Percentiles rank a stretch among this genome's conserved stretches.
Evolutionary conservation across 2,797 vertebrate species (phyloP).

Genomic region (Ctenochaetus hawaiiensis): DNA sequence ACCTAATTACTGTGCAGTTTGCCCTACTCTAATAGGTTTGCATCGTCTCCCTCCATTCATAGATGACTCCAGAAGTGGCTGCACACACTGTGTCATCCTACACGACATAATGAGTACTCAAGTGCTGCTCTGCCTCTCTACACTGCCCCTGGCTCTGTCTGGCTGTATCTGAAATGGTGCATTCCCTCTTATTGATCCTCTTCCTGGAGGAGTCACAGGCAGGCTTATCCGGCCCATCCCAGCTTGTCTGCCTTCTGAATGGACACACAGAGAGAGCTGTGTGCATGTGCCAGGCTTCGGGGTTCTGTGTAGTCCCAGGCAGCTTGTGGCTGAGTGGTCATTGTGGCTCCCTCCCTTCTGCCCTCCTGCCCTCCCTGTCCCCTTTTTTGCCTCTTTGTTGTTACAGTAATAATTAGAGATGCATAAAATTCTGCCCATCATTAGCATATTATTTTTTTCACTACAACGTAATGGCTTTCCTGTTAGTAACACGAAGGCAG

Average conservation of each 20-base stretch:
- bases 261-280: conserved; percentile 79
- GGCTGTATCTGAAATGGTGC: conserved; percentile 83
- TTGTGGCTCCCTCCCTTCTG: conserved; percentile 67
- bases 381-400: conserved; percentile 46
- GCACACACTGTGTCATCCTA: conserved; percentile 68
- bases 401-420: conserved; percentile 65
- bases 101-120: conserved; percentile 75
- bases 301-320: conserved; percentile 77
- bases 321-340: conserved; percentile 83
- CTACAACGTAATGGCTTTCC: conserved; percentile 42
- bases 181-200: conserved; percentile 84
- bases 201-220: conserved; percentile 81
- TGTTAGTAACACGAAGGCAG: conserved; percentile 27
- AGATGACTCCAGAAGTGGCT: conserved; percentile 63
- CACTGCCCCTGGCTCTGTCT: conserved; percentile 78
- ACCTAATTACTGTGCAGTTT: conserved; percentile 67
- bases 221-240: conserved; percentile 79
- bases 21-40: conserved; percentile 56
- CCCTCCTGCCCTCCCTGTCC: conserved; percentile 42
- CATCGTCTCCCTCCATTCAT: conserved; percentile 56
- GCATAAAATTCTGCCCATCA: conserved; percentile 56
- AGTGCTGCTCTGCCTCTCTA: conserved; percentile 76
- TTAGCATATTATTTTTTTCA: conserved; percentile 35
- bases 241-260: conserved; percentile 82
- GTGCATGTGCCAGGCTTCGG: conserved; percentile 79